Base-by-base conservation (phyloP, 2,888 invertebrate genomes). In the Harpalus rubripes region DNA sequence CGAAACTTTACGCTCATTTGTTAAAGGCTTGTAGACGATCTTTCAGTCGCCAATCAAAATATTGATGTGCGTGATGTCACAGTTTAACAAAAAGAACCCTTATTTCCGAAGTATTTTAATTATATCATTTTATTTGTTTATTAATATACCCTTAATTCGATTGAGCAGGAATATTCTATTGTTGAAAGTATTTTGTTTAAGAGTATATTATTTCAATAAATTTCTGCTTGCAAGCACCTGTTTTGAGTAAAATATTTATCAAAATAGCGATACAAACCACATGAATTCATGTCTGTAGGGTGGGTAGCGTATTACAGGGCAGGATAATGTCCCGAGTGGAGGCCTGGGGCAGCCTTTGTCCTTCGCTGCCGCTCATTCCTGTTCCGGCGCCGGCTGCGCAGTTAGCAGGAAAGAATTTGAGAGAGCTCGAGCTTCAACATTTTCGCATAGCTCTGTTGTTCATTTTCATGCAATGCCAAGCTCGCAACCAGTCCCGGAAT, bases 371-470 rank as follows among this genome's bases (percentile, higher is more conserved):
- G 16, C 44, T 44, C 44, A 74, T 74, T 74, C 72, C 44, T 16
- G 72, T 16, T 72, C 72, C 72, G 44, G 72, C 44, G 72, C 72
- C 72, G 18, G 44, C 15, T 74, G 52, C 41, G 72, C 72, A 44
- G 44, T 44, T 74, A 44, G 72, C 15, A 74, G 72, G 72, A 74
- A 74, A 74, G 72, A 74, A 74, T 74, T 74, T 41, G 68, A 68
- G 68, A 41, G 41, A 41, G 68, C 72, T 44, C 10, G 72, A 41
- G 52, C 72, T 74, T 44, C 26, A 39, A 39, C 68, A 68, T 68
- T 63, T 68, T 68, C 68, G 72, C 72, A 74, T 74, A 74, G 72
- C 72, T 74, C 32, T 39, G n/a, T 41, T 16, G 72, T 74, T 74
- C 72, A 74, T 74, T 74, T 74, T 44, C 72, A 41, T 74, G 72